Percentiles rank a stretch among this genome's conserved stretches.
Conservation (phyloP, 2,113 vertebrate genomes). For the Isurus oxyrinchus region DNA sequence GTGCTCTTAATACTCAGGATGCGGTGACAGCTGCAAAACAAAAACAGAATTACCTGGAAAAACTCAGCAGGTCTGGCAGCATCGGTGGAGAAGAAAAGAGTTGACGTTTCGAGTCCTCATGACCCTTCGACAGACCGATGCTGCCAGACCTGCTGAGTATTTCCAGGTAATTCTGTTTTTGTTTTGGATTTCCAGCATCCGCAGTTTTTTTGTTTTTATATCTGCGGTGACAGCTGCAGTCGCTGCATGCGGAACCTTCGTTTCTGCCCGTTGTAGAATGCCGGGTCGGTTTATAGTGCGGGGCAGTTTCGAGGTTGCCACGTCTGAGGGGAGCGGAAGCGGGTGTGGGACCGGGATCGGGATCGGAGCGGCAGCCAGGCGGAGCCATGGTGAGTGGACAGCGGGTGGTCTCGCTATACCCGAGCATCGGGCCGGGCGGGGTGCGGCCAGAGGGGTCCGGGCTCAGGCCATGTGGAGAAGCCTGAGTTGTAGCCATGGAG, state of each 20-base stretch:
- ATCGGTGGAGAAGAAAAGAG: no score
- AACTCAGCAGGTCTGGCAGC: no score
- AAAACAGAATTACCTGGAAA: no score
- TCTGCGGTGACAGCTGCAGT: not conserved
- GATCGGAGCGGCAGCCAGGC: not conserved
- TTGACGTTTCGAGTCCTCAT: no score
- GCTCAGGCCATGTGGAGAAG: not conserved
- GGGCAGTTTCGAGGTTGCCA: not conserved
- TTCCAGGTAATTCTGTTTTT: no score
- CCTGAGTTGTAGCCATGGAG: slow-evolving; percentile 34
- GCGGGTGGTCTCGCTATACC: not conserved
- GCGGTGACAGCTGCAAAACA: no score
- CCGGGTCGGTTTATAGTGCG: not conserved
- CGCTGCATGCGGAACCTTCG: not conserved
- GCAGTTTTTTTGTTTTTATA: no score
- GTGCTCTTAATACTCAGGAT: no score
- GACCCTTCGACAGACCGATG: no score
- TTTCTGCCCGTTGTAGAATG: not conserved
- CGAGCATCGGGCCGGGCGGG: slow-evolving; percentile 49
- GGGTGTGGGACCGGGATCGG: slow-evolving; percentile 10
- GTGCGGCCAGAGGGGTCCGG: slow-evolving; percentile 27
- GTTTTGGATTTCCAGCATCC: no score
- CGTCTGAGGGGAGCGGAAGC: slow-evolving; percentile 41
- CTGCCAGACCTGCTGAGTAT: no score
- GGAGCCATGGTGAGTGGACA: slow-evolving; percentile 24